These are phyloP conservation scores for Drosophila flavopinicola DNA, from an alignment of 2,888 invertebrate genomes.

Conservation along the genomic window DNA sequence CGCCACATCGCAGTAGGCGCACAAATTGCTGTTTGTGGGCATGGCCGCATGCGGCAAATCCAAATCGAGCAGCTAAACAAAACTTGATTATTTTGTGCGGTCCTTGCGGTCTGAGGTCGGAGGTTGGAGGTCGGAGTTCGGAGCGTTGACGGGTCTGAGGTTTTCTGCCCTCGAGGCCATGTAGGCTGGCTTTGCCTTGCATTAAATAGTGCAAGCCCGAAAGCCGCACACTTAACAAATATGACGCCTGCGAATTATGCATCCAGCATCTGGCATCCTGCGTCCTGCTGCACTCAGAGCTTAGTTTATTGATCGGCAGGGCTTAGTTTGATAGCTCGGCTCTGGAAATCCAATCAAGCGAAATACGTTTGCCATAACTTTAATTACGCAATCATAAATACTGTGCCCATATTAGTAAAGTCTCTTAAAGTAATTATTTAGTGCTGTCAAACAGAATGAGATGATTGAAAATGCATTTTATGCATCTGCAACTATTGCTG, in stretches of 20 bases:
- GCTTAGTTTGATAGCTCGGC: constrained; percentile 19
- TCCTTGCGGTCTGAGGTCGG: constrained; percentile 41
- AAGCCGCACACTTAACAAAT: constrained; percentile 69
- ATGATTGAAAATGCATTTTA: background rate
- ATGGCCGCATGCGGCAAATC: constrained; percentile 78
- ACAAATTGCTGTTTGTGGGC: constrained; percentile 81
- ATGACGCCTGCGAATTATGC: constrained; percentile 70
- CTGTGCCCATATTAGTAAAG: constrained; percentile 11
- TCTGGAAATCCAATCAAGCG: constrained; percentile 39
- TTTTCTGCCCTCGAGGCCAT: constrained; percentile 24
- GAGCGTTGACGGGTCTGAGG: constrained; percentile 28
- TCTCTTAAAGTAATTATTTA: constrained; percentile 31
- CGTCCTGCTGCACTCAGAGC: too few species aligned
- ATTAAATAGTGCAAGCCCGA: constrained; percentile 63
- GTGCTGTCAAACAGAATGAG: constrained; percentile 11
- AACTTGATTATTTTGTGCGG: constrained; percentile 84
- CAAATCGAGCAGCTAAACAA: constrained; percentile 83
- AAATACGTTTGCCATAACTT: constrained; percentile 17
- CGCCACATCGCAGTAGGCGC: constrained; percentile 43
- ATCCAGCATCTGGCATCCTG: too few species aligned
- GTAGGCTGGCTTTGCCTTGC: too few species aligned
- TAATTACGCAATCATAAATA: constrained; percentile 37
- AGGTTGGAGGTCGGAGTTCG: constrained; percentile 3
- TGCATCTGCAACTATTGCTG: background rate
- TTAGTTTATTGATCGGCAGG: constrained; percentile 38